phyloP scores from a whole-genome alignment of 1,140 invertebrate genomes.

The Eumeta japonica region DNA sequence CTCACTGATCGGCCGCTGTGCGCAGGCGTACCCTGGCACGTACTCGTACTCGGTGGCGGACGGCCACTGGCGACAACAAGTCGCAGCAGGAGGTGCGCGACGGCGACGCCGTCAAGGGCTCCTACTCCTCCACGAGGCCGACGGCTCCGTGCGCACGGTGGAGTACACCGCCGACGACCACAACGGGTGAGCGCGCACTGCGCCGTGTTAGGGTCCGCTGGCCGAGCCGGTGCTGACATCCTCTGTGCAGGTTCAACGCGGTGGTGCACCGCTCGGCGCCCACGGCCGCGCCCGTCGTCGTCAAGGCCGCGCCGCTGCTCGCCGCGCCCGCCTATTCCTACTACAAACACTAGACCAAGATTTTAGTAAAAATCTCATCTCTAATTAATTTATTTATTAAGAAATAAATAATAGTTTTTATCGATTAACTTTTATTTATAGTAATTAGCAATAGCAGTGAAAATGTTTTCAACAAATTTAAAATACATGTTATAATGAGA shows the following conservation, averaged over 20 bases:
- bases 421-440: slow-evolving; percentile 4
- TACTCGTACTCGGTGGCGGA: slow-evolving; percentile 57
- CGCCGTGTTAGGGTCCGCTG: too few relatives aligned
- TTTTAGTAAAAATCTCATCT: slow-evolving; percentile 12
- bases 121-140: slow-evolving; percentile 59
- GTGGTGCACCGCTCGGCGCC: slow-evolving; percentile 59
- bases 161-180: slow-evolving; percentile 58
- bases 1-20: too few relatives aligned
- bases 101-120: slow-evolving; percentile 56
- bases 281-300: slow-evolving; percentile 21
- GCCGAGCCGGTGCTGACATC: too few relatives aligned
- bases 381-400: slow-evolving; percentile 25
- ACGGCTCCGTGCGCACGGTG: slow-evolving; percentile 58
- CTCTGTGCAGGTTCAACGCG: slow-evolving; percentile 59
- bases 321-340: slow-evolving; percentile 10
- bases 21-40: slow-evolving; percentile 48
- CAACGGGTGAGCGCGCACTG: slow-evolving; percentile 39
- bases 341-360: slow-evolving; percentile 20
- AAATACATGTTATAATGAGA: too few relatives aligned
- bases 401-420: too few relatives aligned
- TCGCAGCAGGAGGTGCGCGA: slow-evolving; percentile 55
- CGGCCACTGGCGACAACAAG: slow-evolving; percentile 53
- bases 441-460: too few relatives aligned
- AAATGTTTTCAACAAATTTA: too few relatives aligned
- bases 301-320: slow-evolving; percentile 17